Conservation (phyloP, 2,113 vertebrate genomes). For the Myanophis thanlyinensis region DNA sequence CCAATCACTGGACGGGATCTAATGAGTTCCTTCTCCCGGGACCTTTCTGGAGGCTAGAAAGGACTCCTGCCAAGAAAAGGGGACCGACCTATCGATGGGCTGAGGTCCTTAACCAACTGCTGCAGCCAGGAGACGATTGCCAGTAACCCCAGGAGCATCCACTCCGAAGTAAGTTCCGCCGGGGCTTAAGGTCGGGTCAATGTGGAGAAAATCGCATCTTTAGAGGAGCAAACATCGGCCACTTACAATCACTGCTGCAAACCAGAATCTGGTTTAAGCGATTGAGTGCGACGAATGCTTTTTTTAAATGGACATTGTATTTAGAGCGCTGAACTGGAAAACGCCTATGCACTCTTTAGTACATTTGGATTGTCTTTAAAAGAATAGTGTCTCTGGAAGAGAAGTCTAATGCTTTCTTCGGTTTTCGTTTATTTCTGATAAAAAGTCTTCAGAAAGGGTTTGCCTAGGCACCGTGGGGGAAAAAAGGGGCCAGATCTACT, state of each 20-base stretch:
- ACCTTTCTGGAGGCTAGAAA: no score
- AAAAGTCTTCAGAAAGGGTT: background rate
- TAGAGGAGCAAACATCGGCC: background rate
- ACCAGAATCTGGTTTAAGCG: background rate
- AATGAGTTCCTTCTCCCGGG: no score
- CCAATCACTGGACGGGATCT: background rate
- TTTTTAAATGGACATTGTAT: no score
- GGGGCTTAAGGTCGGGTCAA: background rate
- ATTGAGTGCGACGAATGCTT: no score
- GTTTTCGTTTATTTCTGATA: background rate
- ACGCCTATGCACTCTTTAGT: background rate
- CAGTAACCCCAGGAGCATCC: background rate
- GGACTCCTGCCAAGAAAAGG: background rate
- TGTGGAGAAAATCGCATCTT: no score
- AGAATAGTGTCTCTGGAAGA: background rate
- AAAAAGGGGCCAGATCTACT: background rate
- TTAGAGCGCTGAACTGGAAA: background rate
- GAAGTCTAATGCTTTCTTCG: background rate
- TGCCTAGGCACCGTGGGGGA: background rate
- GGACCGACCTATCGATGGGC: background rate
- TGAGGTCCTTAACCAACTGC: background rate
- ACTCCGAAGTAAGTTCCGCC: background rate
- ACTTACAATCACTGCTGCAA: background rate
- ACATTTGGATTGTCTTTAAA: background rate
- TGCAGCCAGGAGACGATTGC: background rate